Evolutionary conservation across 2,113 vertebrate genomes (phyloP), one percentile per base, ranked within the genome.

Genomic region (Planiliza haematocheilus): DNA sequence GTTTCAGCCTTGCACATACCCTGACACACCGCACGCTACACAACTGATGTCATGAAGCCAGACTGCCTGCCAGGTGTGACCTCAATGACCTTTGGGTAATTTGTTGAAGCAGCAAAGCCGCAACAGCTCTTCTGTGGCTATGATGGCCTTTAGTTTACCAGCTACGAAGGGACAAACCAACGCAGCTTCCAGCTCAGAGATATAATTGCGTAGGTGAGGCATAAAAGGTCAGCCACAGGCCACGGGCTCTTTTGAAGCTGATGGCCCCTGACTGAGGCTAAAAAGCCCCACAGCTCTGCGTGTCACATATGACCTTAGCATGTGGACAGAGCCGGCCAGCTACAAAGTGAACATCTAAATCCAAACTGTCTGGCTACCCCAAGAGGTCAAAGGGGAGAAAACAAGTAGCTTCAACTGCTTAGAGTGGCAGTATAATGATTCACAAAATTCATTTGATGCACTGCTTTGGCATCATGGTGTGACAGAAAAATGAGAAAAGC

Each of bases 191-290:
- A 64, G 55, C 80, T 63, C 42, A 8, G 67, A 70, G 75, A 56
- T 70, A 12, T 59, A 69, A 77, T 57, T 69, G 41, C 51, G 50
- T 69, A 38, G 34, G 45, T 3, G 10, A 37, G 18, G 24, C 56
- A 60, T 49, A 45, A 82, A 84, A 84, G 79, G 73, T 79, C 84
- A 70, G 41, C 64, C 43, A 48, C 62, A 39, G 81, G 77, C 43
- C 48, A 51, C 14, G 3, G 21, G 37, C 24, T 50, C 77, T 77
- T 87, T 89, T 88, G 83, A 91, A 81, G 83, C 73, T 52, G 18
- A 71, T 58, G 67, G 58, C 65, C 79, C 52, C 85, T 36, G 78
- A 77, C 69, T 76, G 72, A 57, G 71, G 76, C 36, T 75, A 67
- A 85, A 81, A 68, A 45, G 62, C 45, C 76, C 74, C 0, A 8